phyloP scores from a whole-genome alignment of 1,140 invertebrate species.

The Heliconius hermathena region DNA sequence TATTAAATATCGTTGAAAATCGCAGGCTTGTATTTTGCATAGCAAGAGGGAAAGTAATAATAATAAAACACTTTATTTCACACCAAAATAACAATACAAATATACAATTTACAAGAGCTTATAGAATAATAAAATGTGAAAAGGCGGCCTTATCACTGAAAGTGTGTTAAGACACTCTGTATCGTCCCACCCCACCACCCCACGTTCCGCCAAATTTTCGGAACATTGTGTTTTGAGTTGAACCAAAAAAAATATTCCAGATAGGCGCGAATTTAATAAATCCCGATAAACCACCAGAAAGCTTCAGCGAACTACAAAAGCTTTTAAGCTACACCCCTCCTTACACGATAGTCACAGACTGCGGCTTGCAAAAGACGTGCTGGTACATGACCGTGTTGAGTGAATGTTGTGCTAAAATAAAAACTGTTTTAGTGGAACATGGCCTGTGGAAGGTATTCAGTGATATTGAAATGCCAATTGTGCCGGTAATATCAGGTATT shows the following conservation, averaged over 20 bases:
- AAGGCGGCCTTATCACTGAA: too few relatives aligned
- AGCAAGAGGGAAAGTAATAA: too few relatives aligned
- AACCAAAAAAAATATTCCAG: conserved; percentile 35
- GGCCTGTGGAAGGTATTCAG: conserved; percentile 77
- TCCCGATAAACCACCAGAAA: conserved; percentile 56
- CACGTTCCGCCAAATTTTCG: too few relatives aligned
- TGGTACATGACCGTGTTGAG: conserved; percentile 54
- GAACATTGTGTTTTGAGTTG: too few relatives aligned
- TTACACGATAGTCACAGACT: conserved; percentile 55
- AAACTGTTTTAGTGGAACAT: conserved; percentile 39
- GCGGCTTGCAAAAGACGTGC: conserved; percentile 52
- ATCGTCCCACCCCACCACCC: too few relatives aligned
- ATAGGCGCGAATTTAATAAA: conserved; percentile 55
- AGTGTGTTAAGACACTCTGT: too few relatives aligned
- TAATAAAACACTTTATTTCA: too few relatives aligned
- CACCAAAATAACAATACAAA: too few relatives aligned
- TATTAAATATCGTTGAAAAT: too few relatives aligned
- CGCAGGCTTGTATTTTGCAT: too few relatives aligned
- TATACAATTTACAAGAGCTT: too few relatives aligned
- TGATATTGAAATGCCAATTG: conserved; percentile 79
- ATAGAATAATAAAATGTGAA: too few relatives aligned
- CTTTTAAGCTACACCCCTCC: conserved; percentile 41
- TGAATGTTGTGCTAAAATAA: conserved; percentile 41
- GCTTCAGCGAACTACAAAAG: conserved; percentile 54
- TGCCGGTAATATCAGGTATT: conserved; percentile 77